These are phyloP conservation scores for Rhynchopsitta pachyrhyncha DNA, from an alignment of 2,113 vertebrate genomes.

Conservation along the genomic window DNA sequence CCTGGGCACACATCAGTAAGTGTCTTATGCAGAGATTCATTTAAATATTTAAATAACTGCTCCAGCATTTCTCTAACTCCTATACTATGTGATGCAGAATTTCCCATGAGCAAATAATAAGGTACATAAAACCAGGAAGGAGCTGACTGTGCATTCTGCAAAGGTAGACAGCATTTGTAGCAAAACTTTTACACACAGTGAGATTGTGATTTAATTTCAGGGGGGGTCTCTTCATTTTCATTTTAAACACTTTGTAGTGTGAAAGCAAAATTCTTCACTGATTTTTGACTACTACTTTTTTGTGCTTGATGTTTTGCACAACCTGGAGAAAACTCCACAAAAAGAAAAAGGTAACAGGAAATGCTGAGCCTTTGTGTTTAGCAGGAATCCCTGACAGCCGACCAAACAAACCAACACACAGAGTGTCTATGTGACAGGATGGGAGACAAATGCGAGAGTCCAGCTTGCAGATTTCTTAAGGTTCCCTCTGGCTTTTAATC, in stretches of 20 bases:
- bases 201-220: background rate
- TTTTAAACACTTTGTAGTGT: background rate
- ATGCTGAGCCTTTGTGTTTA: background rate
- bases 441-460: background rate
- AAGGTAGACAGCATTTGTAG: background rate
- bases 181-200: background rate
- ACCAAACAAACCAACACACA: slow-evolving; percentile 42
- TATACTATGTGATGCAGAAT: background rate
- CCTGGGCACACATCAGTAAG: background rate
- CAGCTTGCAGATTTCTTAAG: background rate
- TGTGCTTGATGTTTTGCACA: background rate
- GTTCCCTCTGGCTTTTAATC: slow-evolving; percentile 41
- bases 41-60: background rate
- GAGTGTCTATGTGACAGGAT: background rate
- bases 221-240: background rate
- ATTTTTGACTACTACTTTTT: background rate
- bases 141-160: background rate
- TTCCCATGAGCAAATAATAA: background rate
- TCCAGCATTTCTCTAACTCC: background rate
- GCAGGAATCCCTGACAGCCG: background rate
- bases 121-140: background rate
- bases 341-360: background rate
- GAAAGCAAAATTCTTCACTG: background rate
- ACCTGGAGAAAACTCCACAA: background rate
- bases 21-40: background rate